Evolutionary conservation across 1,140 invertebrate species (phyloP).

Genomic region (Cotesia typhae): DNA sequence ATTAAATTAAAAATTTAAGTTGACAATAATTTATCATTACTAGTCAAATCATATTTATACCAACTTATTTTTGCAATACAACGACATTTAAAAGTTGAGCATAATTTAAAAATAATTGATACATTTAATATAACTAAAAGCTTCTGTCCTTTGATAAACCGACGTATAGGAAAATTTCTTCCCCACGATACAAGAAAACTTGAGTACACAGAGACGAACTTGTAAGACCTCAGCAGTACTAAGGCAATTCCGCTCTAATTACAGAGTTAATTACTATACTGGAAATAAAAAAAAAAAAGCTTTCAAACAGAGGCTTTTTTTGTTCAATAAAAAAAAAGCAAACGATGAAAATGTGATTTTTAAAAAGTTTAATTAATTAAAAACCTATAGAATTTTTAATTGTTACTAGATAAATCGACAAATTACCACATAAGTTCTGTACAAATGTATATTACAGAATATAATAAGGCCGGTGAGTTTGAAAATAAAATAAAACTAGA

Average conservation of each 20-base stretch:
- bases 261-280: background rate
- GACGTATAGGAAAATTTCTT: too few species aligned
- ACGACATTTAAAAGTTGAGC: too few species aligned
- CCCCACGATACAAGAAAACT: slow-evolving; percentile 7
- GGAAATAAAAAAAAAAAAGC: too few species aligned
- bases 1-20: too few species aligned
- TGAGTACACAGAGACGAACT: slow-evolving; percentile 15
- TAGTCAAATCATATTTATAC: too few species aligned
- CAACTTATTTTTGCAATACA: too few species aligned
- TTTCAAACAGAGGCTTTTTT: too few species aligned
- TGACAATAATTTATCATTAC: too few species aligned
- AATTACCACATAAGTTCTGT: slow-evolving; percentile 59
- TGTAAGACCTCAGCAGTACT: background rate
- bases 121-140: too few species aligned
- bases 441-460: slow-evolving; percentile 53
- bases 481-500: slow-evolving; percentile 34
- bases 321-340: background rate
- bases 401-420: slow-evolving; percentile 46
- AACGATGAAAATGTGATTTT: slow-evolving; percentile 16
- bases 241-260: slow-evolving; percentile 4
- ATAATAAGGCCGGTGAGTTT: too few species aligned
- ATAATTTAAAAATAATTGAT: too few species aligned
- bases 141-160: too few species aligned
- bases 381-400: slow-evolving; percentile 18
- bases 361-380: slow-evolving; percentile 21